Percentiles rank a stretch among this genome's conserved stretches.
These are phyloP conservation scores for Melipona quadrifasciata DNA, from an alignment of 1,140 invertebrate genomes.

Conservation along the genomic window DNA sequence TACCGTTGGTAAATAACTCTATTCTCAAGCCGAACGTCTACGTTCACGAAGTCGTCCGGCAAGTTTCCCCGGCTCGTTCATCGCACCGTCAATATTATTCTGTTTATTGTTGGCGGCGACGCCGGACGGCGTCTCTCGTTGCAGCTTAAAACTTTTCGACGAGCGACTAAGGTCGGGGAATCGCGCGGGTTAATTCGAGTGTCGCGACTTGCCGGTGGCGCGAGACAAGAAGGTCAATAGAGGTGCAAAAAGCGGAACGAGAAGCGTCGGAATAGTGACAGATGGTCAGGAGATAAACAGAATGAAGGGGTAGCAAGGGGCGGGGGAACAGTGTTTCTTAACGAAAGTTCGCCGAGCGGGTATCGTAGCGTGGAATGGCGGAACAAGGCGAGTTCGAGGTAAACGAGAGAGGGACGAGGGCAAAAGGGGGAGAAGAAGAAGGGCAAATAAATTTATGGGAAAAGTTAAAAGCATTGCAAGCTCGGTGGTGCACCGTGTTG, in stretches of 20 bases:
- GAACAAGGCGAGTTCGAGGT: background rate
- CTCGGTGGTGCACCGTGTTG: slow-evolving; percentile 67
- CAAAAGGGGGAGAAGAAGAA: background rate
- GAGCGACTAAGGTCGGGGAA: background rate
- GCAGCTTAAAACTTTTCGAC: background rate
- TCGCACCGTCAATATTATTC: slow-evolving; percentile 33
- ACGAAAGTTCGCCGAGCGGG: slow-evolving; percentile 76
- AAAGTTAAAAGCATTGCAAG: slow-evolving; percentile 77
- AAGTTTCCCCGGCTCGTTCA: background rate
- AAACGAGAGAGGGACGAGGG: background rate
- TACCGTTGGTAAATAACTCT: no score
- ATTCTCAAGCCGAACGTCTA: background rate
- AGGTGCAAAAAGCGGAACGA: background rate
- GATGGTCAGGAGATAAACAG: slow-evolving; percentile 50
- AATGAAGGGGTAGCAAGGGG: slow-evolving; percentile 20
- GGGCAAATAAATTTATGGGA: slow-evolving; percentile 77
- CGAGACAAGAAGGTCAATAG: slow-evolving; percentile 13
- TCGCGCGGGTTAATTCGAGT: slow-evolving; percentile 26
- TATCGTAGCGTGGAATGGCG: background rate
- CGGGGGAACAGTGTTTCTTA: slow-evolving; percentile 60
- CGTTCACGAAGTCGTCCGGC: background rate
- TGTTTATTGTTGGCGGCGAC: slow-evolving; percentile 38
- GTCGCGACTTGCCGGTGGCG: background rate
- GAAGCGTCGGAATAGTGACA: slow-evolving; percentile 33
- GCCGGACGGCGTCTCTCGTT: background rate